Percentiles rank a stretch among this genome's conserved stretches.
Conservation (phyloP, 37 sponge, comb jelly and placozoan species). For the Hexactinellida sp. region DNA sequence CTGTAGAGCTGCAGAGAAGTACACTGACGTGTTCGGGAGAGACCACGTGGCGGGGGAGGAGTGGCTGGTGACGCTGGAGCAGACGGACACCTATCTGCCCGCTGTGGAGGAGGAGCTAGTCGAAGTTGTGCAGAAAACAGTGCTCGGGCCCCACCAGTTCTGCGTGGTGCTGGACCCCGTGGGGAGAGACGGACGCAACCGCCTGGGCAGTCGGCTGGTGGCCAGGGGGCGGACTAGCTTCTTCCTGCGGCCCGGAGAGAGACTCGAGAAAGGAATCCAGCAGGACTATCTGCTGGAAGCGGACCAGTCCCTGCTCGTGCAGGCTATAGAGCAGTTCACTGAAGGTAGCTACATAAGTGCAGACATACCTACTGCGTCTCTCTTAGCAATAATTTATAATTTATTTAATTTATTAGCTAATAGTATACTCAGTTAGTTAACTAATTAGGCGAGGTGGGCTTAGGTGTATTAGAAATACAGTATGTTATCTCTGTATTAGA, state of each 20-base stretch:
- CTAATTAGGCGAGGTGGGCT: too few relatives aligned
- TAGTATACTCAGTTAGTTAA: too few relatives aligned
- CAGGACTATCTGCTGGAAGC: conserved; percentile 41
- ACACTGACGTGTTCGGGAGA: neutral
- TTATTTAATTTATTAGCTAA: too few relatives aligned
- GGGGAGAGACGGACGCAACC: conserved; percentile 38
- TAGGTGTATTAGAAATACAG: too few relatives aligned
- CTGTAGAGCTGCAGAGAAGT: neutral
- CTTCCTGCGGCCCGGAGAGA: conserved; percentile 79
- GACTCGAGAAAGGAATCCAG: conserved; percentile 61
- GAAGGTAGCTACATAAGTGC: too few relatives aligned
- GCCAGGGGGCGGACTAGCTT: conserved; percentile 47
- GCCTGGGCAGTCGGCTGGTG: conserved; percentile 45
- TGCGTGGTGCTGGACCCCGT: conserved; percentile 68
- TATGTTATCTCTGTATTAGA: too few relatives aligned
- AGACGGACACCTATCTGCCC: conserved; percentile 59
- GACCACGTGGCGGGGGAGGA: conserved; percentile 46
- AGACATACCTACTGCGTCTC: neutral
- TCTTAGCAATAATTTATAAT: neutral
- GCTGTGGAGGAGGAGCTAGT: conserved; percentile 72
- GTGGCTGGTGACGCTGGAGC: conserved; percentile 67
- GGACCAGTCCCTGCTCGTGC: conserved; percentile 80
- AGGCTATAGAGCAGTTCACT: conserved; percentile 57
- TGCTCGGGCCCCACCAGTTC: conserved; percentile 57
- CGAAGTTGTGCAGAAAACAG: conserved; percentile 42